Percentiles rank a stretch among this genome's conserved stretches.
These are phyloP conservation scores for Butorides virescens DNA, from an alignment of 2,113 vertebrate genomes.

Conservation along the genomic window DNA sequence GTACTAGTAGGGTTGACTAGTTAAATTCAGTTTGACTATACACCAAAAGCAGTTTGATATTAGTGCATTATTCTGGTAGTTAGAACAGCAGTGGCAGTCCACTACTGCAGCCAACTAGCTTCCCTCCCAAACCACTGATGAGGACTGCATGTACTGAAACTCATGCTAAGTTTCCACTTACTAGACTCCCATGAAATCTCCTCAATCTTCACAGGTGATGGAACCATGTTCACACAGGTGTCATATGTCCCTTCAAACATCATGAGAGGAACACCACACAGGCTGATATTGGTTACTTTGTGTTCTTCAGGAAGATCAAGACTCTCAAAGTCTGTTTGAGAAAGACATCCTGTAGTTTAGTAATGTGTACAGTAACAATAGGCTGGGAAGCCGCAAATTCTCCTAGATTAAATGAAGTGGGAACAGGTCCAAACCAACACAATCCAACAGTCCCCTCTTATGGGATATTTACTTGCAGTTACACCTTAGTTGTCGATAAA, in stretches of 20 bases:
- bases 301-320: conserved; percentile 79
- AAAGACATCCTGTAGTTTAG: not conserved
- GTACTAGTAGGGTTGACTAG: not conserved
- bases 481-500: not conserved
- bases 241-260: conserved; percentile 43
- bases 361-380: not conserved
- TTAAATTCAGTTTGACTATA: not conserved
- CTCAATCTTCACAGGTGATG: conserved; percentile 53
- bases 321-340: conserved; percentile 73
- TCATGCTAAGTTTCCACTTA: conserved; percentile 23
- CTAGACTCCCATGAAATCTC: conserved; percentile 55
- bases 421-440: not conserved
- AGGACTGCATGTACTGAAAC: not conserved
- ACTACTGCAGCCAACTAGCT: not conserved
- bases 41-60: not conserved
- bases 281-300: conserved; percentile 60
- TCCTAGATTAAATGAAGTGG: not conserved
- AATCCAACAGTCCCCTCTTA: not conserved
- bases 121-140: not conserved
- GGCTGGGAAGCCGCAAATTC: not conserved
- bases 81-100: not conserved
- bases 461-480: not conserved
- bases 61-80: not conserved
- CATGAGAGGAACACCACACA: conserved; percentile 75
- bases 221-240: conserved; percentile 15